These are phyloP conservation scores for Gryon sp. DNA, from an alignment of 1,140 invertebrate species.

Conservation along the genomic window DNA sequence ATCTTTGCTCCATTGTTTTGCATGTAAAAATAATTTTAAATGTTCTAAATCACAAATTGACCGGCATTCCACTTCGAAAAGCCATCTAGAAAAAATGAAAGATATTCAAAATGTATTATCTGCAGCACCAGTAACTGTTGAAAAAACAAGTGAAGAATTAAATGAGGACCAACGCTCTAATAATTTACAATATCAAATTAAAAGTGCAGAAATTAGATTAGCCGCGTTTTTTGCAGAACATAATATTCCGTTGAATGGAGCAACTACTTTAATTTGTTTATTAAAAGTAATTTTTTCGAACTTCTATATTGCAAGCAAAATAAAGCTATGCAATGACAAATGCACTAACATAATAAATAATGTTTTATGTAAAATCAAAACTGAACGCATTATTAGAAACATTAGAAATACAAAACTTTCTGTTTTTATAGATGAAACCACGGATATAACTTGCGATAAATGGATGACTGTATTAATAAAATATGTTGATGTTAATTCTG, in stretches of 20 bases:
- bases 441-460: not conserved
- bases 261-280: not conserved
- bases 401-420: not conserved
- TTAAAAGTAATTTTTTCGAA: not conserved
- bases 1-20: too few species aligned
- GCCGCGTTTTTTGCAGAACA: constrained; percentile 7
- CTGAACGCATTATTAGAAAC: not conserved
- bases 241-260: not conserved
- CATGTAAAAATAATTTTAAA: too few species aligned
- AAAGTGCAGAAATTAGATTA: too few species aligned
- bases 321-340: not conserved
- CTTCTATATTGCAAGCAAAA: not conserved
- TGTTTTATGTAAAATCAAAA: not conserved
- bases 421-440: too few species aligned
- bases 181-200: too few species aligned
- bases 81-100: too few species aligned
- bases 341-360: not conserved
- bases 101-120: too few species aligned
- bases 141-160: too few species aligned
- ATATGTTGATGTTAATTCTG: not conserved
- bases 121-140: too few species aligned
- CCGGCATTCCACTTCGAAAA: too few species aligned
- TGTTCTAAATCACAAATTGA: too few species aligned
- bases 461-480: constrained; percentile 1
- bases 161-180: too few species aligned